phyloP scores from a whole-genome alignment of 2,797 vertebrate species.

The Streptopelia turtur region DNA sequence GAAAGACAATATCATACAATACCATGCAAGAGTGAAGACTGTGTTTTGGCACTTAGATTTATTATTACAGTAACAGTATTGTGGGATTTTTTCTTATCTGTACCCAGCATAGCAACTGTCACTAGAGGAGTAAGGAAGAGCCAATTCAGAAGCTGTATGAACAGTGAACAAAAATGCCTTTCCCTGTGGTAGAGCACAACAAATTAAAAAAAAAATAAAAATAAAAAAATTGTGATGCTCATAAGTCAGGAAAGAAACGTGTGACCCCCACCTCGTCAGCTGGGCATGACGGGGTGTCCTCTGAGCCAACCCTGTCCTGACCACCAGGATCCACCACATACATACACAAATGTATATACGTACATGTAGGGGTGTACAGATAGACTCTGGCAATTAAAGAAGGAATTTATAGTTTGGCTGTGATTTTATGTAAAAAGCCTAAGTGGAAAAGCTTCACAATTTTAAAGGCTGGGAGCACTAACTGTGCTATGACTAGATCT shows the following conservation, averaged over 20 bases:
- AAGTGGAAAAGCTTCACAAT: fast-evolving
- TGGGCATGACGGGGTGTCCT: background rate
- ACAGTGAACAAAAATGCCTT: background rate
- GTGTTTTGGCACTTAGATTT: background rate
- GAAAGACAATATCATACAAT: slow-evolving; percentile 23
- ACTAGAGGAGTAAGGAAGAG: background rate
- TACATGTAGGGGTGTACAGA: background rate
- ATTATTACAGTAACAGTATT: background rate
- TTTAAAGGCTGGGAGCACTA: background rate
- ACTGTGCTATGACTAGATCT: too few relatives aligned
- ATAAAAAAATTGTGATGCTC: background rate
- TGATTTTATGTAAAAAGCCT: background rate
- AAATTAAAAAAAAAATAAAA: too few relatives aligned
- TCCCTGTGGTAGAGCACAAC: background rate
- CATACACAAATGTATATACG: fast-evolving
- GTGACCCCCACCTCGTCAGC: background rate
- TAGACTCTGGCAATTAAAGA: background rate
- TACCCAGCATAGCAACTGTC: background rate
- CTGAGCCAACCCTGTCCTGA: background rate
- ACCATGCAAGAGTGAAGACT: background rate
- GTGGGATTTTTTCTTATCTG: background rate
- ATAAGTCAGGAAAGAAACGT: background rate
- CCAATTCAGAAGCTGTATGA: background rate
- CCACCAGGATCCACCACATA: background rate
- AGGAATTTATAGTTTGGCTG: background rate